A percentile compares a stretch with the other conserved stretches of the same genome.
Conservation (phyloP, 2,888 invertebrate species). For the Stenurella melanura region DNA sequence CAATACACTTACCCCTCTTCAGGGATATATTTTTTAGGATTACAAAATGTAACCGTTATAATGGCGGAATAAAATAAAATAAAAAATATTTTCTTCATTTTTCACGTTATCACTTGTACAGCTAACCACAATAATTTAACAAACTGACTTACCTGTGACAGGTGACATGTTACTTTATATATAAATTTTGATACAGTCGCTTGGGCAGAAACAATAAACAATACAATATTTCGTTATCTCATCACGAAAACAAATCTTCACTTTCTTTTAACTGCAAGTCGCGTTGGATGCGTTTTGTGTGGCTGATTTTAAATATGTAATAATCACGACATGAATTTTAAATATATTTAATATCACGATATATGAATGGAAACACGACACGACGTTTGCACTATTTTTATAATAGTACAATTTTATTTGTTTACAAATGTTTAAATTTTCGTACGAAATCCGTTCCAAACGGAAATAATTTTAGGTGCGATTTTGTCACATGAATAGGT, state of each 20-base stretch:
- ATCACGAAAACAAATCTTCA: conserved; percentile 51
- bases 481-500: neutral
- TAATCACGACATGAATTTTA: conserved; percentile 12
- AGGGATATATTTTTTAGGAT: conserved; percentile 66
- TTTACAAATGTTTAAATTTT: neutral
- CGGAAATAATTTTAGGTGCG: neutral
- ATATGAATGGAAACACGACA: neutral
- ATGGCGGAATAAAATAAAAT: conserved; percentile 28
- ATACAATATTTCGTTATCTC: conserved; percentile 62
- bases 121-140: neutral
- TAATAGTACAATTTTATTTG: neutral
- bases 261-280: conserved; percentile 57
- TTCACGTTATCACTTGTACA: conserved; percentile 18
- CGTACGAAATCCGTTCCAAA: neutral
- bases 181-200: conserved; percentile 67
- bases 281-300: conserved; percentile 18
- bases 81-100: conserved; percentile 36
- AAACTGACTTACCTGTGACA: conserved; percentile 32
- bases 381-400: neutral
- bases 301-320: conserved; percentile 5
- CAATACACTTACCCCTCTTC: conserved; percentile 64
- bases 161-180: conserved; percentile 58
- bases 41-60: conserved; percentile 50
- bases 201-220: conserved; percentile 68
- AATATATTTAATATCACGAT: conserved; percentile 4